These are phyloP conservation scores for Pteronotus mesoamericanus DNA, from an alignment of 2,797 vertebrate genomes.

Conservation along the genomic window DNA sequence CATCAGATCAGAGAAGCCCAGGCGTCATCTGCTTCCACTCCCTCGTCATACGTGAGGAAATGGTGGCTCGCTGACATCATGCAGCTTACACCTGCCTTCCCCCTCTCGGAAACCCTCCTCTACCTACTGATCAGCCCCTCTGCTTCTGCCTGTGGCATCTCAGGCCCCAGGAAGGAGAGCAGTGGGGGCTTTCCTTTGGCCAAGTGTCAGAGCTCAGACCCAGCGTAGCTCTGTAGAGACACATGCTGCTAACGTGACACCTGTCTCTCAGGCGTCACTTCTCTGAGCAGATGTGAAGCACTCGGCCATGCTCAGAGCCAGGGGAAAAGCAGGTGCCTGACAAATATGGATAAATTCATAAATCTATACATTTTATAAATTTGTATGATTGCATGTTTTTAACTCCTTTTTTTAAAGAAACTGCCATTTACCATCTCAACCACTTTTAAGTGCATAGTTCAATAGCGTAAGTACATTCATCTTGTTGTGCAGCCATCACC, in stretches of 20 bases:
- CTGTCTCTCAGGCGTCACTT: fast-evolving
- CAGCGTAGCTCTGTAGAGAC: not conserved
- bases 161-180: not conserved
- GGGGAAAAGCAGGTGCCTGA: not conserved
- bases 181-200: fast-evolving
- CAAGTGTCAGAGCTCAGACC: not conserved
- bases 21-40: not conserved
- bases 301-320: not conserved
- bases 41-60: not conserved
- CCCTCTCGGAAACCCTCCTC: not conserved
- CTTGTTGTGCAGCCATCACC: not conserved
- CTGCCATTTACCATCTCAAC: not conserved
- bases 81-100: not conserved
- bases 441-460: not conserved
- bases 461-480: not conserved
- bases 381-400: not conserved
- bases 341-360: not conserved
- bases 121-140: not conserved
- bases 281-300: not conserved
- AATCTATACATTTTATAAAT: not conserved
- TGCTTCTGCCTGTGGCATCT: not conserved
- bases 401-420: not conserved
- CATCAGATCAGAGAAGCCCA: not conserved
- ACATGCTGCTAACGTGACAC: fast-evolving
- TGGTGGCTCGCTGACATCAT: not conserved